Conservation (phyloP, 2,113 vertebrate species). For the Lophochroa leadbeateri region DNA sequence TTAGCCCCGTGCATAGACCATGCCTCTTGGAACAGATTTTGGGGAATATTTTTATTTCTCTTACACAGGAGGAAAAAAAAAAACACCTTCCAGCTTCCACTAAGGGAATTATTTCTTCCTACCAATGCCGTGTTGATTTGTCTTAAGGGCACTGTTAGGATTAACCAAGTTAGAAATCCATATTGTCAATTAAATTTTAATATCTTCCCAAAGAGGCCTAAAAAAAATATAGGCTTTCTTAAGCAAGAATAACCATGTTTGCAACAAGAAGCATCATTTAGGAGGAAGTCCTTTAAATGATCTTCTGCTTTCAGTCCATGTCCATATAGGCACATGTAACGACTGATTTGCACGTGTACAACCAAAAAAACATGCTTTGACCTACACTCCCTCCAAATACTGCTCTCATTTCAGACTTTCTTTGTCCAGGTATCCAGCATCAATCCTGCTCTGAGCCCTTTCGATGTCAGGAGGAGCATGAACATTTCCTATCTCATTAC, state of each 20-base stretch:
- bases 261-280: not conserved
- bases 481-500: conserved; percentile 15
- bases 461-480: not conserved
- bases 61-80: not conserved
- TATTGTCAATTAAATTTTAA: not conserved
- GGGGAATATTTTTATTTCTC: not conserved
- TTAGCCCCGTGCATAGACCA: not conserved
- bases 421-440: not conserved
- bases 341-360: rapidly evolving
- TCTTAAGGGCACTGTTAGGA: not conserved
- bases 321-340: not conserved
- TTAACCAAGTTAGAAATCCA: not conserved
- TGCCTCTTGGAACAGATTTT: not conserved
- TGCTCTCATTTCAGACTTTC: not conserved
- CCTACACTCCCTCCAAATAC: not conserved
- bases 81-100: not conserved
- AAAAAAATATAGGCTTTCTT: not conserved
- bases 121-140: not conserved
- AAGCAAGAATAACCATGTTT: not conserved
- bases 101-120: conserved; percentile 18
- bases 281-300: not conserved
- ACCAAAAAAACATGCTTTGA: not conserved
- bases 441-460: not conserved
- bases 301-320: not conserved
- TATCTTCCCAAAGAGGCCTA: not conserved